phyloP scores from a whole-genome alignment of 2,888 invertebrate species.

The Oasisia sp. region DNA sequence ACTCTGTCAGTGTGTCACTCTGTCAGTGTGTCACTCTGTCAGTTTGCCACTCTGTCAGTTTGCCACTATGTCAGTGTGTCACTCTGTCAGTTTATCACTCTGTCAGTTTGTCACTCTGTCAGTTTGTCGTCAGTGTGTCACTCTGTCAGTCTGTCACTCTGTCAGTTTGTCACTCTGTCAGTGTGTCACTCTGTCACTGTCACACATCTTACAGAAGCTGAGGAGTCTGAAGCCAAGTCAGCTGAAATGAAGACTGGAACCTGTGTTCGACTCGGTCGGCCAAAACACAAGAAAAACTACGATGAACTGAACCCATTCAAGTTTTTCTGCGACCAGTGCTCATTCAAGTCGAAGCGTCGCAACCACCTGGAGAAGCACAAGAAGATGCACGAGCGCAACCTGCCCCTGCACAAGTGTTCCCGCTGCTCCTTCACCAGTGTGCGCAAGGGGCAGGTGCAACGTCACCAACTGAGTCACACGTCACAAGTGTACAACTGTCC shows the following conservation, averaged over 20 bases:
- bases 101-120: no score
- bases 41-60: no score
- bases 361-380: conserved; percentile 66
- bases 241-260: neutral
- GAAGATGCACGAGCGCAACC: conserved; percentile 55
- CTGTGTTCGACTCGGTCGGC: neutral
- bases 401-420: conserved; percentile 54
- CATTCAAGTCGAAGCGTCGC: conserved; percentile 66
- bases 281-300: conserved; percentile 47
- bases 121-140: no score
- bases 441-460: conserved; percentile 61
- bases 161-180: no score
- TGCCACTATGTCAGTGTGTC: no score
- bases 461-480: conserved; percentile 62
- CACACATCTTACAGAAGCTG: neutral
- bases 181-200: no score
- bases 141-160: no score
- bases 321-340: conserved; percentile 66
- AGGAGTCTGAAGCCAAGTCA: neutral
- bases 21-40: no score
- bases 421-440: conserved; percentile 64
- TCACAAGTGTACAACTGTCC: conserved; percentile 49
- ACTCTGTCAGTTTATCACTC: no score
- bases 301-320: conserved; percentile 72
- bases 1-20: no score